phyloP scores from a whole-genome alignment of 2,888 invertebrate species.

The Dolichomitus sp. region DNA sequence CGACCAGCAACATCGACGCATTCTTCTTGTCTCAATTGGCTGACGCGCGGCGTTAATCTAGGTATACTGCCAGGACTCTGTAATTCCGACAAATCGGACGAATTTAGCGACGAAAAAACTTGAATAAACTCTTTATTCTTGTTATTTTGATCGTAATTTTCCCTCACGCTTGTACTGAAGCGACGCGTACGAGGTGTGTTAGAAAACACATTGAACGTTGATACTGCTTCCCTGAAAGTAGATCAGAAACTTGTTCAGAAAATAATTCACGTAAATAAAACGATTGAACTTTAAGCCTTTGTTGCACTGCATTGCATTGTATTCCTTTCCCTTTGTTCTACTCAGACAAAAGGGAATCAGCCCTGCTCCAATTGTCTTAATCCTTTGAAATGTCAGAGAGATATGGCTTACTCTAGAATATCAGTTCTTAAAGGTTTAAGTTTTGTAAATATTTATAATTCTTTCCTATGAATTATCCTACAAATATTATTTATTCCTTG shows the following conservation, averaged over 20 bases:
- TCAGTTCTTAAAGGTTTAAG: background rate
- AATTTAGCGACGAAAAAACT: constrained; percentile 24
- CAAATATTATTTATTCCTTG: background rate
- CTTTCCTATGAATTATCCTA: background rate
- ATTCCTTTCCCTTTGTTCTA: background rate
- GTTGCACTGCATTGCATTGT: constrained; percentile 27
- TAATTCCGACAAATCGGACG: constrained; percentile 64
- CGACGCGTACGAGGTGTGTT: constrained; percentile 93
- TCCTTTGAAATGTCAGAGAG: background rate
- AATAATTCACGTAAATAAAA: background rate
- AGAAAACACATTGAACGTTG: constrained; percentile 91
- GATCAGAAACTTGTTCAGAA: background rate
- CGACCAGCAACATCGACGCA: constrained; percentile 94
- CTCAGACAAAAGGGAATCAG: background rate
- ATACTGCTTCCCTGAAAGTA: constrained; percentile 89
- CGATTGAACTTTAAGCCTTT: constrained; percentile 24
- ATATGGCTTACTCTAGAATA: background rate
- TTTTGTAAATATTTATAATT: background rate
- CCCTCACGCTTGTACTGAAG: constrained; percentile 95
- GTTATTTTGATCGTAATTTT: background rate
- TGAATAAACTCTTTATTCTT: constrained; percentile 26
- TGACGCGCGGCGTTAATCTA: constrained; percentile 93
- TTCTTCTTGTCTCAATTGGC: constrained; percentile 95
- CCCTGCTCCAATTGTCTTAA: background rate
- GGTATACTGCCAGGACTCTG: constrained; percentile 88